Conservation (phyloP, 2,888 invertebrate species). For the Entomobrya proxima region DNA sequence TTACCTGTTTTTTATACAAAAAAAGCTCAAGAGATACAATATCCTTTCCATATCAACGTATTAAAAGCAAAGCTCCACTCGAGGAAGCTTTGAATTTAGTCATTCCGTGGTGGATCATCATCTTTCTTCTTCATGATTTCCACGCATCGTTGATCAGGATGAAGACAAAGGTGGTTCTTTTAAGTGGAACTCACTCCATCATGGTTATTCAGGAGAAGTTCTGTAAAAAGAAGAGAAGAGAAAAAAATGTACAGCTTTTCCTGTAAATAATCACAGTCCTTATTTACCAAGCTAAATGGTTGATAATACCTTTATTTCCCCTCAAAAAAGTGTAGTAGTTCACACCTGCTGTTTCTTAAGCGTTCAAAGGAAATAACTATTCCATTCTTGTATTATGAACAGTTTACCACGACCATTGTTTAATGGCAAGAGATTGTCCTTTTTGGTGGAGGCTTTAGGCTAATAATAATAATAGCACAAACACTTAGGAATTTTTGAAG, state of each 20-base stretch:
- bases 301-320: slow-evolving; percentile 43
- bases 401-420: slow-evolving; percentile 32
- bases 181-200: slow-evolving; percentile 39
- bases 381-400: slow-evolving; percentile 20
- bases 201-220: slow-evolving; percentile 21
- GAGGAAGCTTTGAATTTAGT: slow-evolving; percentile 7
- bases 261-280: slow-evolving; percentile 9
- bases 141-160: slow-evolving; percentile 63
- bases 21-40: too few relatives aligned
- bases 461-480: too few relatives aligned
- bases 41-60: too few relatives aligned
- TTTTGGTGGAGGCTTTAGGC: background rate
- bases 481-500: too few relatives aligned
- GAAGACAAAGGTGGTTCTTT: slow-evolving; percentile 62
- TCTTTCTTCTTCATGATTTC: slow-evolving; percentile 59
- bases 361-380: slow-evolving; percentile 12
- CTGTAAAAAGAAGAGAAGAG: too few relatives aligned
- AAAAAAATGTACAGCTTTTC: background rate
- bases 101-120: slow-evolving; percentile 59
- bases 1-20: too few relatives aligned
- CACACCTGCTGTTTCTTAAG: slow-evolving; percentile 59
- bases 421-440: background rate
- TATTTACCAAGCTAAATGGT: slow-evolving; percentile 53
- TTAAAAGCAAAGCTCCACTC: too few relatives aligned
- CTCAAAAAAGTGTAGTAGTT: slow-evolving; percentile 35